Conservation (phyloP, 2,113 vertebrate genomes). For the Trachemys scripta region DNA sequence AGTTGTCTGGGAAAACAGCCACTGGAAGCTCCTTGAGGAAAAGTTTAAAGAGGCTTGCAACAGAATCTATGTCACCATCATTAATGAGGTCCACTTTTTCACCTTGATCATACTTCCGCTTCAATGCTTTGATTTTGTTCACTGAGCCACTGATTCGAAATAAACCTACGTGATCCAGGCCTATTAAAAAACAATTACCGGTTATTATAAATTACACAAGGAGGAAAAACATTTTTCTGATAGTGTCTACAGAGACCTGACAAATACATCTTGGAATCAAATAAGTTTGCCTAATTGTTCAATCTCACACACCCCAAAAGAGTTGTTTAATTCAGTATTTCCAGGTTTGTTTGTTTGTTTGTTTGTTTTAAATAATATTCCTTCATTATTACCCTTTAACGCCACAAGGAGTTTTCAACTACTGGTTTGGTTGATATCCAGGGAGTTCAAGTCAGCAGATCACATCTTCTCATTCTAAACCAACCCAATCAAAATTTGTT, state of each 20-base stretch:
- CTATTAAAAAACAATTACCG: conserved; percentile 55
- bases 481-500: neutral
- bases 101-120: conserved; percentile 79
- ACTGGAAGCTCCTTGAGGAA: conserved; percentile 86
- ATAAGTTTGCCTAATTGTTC: neutral
- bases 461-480: neutral
- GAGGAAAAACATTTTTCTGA: neutral
- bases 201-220: neutral
- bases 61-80: conserved; percentile 82
- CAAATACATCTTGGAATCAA: neutral
- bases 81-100: conserved; percentile 78
- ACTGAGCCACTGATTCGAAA: conserved; percentile 83
- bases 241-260: neutral
- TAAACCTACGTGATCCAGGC: conserved; percentile 80
- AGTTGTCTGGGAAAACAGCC: conserved; percentile 79
- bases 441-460: neutral
- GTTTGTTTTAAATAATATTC: neutral
- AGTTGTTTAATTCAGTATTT: neutral
- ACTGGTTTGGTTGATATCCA: neutral
- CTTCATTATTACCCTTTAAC: neutral
- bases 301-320: neutral
- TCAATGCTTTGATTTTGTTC: conserved; percentile 77
- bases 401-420: neutral
- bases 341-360: no score
- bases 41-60: conserved; percentile 86